phyloP scores from a whole-genome alignment of 2,113 vertebrate genomes.

The Cyanoramphus novaezelandiae region DNA sequence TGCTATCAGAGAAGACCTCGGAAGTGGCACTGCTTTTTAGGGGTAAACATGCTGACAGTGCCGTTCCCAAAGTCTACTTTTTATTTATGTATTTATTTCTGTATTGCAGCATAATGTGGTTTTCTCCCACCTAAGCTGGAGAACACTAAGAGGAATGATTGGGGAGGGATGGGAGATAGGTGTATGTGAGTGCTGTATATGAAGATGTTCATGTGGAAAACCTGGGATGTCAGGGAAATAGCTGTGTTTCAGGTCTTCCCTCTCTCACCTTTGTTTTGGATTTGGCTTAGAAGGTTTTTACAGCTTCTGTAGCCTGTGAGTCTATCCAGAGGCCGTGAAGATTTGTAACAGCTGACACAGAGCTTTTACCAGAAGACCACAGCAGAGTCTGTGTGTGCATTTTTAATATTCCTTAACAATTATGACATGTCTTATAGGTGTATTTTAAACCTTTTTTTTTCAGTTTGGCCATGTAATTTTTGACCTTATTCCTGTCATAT shows the following conservation, averaged over 20 bases:
- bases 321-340: background rate
- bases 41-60: background rate
- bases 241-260: background rate
- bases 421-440: background rate
- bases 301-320: background rate
- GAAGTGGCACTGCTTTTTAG: background rate
- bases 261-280: background rate
- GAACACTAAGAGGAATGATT: background rate
- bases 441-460: background rate
- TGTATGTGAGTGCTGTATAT: rapidly evolving
- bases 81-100: background rate
- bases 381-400: background rate
- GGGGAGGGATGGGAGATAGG: too few species aligned
- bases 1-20: background rate
- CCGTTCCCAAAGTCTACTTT: background rate
- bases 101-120: background rate
- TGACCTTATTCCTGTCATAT: background rate
- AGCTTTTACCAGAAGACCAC: background rate
- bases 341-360: background rate
- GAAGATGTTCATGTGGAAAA: background rate
- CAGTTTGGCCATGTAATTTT: background rate
- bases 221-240: background rate
- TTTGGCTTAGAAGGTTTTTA: background rate
- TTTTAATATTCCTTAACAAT: background rate
- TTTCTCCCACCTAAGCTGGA: background rate